phyloP scores from a whole-genome alignment of 2,797 vertebrate genomes.

The Tenualosa thibaudeaui region DNA sequence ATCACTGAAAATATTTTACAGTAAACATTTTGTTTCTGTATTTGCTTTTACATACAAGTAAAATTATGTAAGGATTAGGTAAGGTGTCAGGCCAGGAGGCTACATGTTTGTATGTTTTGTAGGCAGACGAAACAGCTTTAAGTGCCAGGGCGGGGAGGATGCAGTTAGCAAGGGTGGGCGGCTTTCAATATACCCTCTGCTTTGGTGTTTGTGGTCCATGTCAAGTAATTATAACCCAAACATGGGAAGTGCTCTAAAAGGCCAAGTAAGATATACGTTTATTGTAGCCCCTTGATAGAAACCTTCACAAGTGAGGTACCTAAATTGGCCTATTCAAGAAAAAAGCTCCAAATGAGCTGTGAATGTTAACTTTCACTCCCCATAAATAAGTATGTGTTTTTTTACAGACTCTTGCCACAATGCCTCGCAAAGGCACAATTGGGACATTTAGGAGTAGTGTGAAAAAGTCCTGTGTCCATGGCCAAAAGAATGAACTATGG shows the following conservation, averaged over 20 bases:
- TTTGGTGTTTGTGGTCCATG: constrained; percentile 65
- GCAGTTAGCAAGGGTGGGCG: constrained; percentile 50
- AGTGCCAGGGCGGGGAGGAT: constrained; percentile 31
- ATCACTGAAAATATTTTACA: background rate
- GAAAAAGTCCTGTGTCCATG: constrained; percentile 89
- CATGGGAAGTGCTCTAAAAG: constrained; percentile 54
- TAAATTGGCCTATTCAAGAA: constrained; percentile 71
- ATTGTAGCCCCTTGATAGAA: constrained; percentile 50
- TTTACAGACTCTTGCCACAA: constrained; percentile 76
- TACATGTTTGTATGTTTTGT: constrained; percentile 13
- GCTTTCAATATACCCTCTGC: constrained; percentile 54
- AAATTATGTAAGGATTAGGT: background rate
- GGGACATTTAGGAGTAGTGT: constrained; percentile 87
- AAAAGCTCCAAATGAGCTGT: constrained; percentile 72
- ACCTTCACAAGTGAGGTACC: constrained; percentile 42
- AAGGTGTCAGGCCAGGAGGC: background rate
- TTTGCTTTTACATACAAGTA: background rate
- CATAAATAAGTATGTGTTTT: constrained; percentile 63
- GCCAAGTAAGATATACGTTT: constrained; percentile 47
- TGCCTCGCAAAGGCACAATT: constrained; percentile 80
- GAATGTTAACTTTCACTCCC: constrained; percentile 68
- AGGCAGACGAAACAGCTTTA: background rate
- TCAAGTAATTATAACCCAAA: constrained; percentile 70
- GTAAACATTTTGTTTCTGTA: background rate
- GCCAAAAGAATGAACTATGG: constrained; percentile 87